Base-by-base conservation (phyloP, 2,888 invertebrate genomes). In the Chaitophorus viminalis region DNA sequence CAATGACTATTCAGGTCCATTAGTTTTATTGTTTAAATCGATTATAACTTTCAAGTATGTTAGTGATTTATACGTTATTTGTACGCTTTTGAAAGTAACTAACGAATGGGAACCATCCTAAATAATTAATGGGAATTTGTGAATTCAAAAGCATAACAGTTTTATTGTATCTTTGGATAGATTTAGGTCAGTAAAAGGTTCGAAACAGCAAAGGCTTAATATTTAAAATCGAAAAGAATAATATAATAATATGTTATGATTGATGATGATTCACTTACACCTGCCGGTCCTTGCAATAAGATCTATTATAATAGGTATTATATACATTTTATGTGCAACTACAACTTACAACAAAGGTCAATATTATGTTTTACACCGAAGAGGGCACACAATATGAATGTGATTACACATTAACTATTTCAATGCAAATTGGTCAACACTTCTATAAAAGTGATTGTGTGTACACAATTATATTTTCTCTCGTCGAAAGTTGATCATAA, bases 21-120 rank as follows among this genome's bases (percentile, higher is more conserved):
- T 84, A 84, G 68, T 75, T 84, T 68, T 77, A 65, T 77, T 68
- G 46, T 84, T 75, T 68, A 9, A 84, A 65, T 76, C 65, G 39
- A 76, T 84, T 84, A 75, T 65, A 14, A 82, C 74, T 74, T 74
- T 74, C n/a, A 33, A 5, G 74, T 11, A 74, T 36, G 36, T 74
- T 60, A n/a, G 75, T 83, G 60, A 75, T 75, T 83, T 78, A 78
- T 78, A 78, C 46, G 78, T 33, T 60, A 78, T 78, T 68, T 82
- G 72, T 82, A 72, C n/a, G 82, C 33, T 36, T 74, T 82, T 70
- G 31, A 75, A 76, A 84, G 31, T 76, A 84, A 52, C 83, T 36
- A 52, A 29, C 25, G 76, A 84, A 65, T 29, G 39, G 39, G 29
- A 21, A 9, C 11, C 21, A 68, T 65, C 31, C 25, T 14, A 9